Percentiles rank a stretch among this genome's conserved stretches.
Conservation (phyloP, 2,113 vertebrate species). For the Brachyhypopomus gauderio region DNA sequence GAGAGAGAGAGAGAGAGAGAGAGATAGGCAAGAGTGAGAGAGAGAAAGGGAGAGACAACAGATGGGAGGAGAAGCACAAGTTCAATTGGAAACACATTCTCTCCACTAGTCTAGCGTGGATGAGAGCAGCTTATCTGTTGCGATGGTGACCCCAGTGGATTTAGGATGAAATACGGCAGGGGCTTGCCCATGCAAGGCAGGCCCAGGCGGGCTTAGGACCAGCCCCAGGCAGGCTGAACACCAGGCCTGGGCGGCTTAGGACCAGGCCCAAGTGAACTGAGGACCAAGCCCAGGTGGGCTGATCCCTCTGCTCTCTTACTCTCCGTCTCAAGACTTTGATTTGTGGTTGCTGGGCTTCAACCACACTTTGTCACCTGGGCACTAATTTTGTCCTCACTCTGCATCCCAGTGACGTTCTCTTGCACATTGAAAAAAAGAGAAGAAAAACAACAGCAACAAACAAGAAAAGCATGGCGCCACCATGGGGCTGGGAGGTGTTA, state of each 20-base stretch:
- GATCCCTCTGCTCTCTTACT: no score
- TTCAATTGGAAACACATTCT: slow-evolving; percentile 74
- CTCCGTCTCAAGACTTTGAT: slow-evolving; percentile 61
- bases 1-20: slow-evolving; percentile 56
- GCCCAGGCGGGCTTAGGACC: background rate
- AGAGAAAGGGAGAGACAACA: slow-evolving; percentile 51
- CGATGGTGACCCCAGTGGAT: slow-evolving; percentile 51
- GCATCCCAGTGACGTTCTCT: slow-evolving; percentile 53
- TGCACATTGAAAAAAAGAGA: no score
- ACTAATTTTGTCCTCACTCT: slow-evolving; percentile 66
- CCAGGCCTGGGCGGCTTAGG: no score
- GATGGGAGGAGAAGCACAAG: slow-evolving; percentile 71
- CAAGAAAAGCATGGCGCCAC: no score
- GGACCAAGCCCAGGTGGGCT: no score
- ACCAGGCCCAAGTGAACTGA: no score
- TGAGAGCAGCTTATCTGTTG: slow-evolving; percentile 70
- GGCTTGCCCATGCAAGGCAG: background rate
- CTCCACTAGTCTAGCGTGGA: slow-evolving; percentile 73
- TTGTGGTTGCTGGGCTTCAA: slow-evolving; percentile 48
- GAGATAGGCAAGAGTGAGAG: slow-evolving; percentile 56
- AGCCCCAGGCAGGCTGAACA: background rate
- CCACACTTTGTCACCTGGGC: slow-evolving; percentile 46
- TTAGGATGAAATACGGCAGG: slow-evolving; percentile 46
- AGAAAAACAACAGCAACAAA: no score
- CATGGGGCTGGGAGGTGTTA: no score